Conservation (phyloP, 2,888 invertebrate genomes). For the Laothoe populi region DNA sequence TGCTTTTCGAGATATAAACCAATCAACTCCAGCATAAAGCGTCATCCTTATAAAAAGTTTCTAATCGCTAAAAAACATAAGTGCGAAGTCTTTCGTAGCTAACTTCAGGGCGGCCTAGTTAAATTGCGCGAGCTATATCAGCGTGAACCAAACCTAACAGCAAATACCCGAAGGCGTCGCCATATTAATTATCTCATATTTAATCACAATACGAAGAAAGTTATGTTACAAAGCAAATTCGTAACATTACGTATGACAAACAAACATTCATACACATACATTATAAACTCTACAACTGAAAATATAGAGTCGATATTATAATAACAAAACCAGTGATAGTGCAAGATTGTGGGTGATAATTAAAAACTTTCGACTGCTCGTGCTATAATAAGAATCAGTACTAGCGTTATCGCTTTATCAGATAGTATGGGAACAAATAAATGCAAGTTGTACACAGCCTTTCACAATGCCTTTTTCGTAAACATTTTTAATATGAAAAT, state of each 20-base stretch:
- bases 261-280: constrained; percentile 12
- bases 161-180: constrained; percentile 40
- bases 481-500: neutral
- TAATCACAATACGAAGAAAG: constrained; percentile 71
- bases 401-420: constrained; percentile 40
- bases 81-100: too few relatives aligned
- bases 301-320: constrained; percentile 29
- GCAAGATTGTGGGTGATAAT: constrained; percentile 60
- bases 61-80: too few relatives aligned
- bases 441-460: constrained; percentile 15
- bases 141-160: neutral
- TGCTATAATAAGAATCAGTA: constrained; percentile 54
- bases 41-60: too few relatives aligned
- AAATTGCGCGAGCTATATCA: too few relatives aligned
- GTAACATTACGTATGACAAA: constrained; percentile 60
- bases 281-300: constrained; percentile 35
- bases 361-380: constrained; percentile 68
- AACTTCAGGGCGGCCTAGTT: too few relatives aligned
- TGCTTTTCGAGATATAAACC: neutral
- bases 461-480: constrained; percentile 9
- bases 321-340: constrained; percentile 32
- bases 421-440: constrained; percentile 34
- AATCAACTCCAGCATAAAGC: too few relatives aligned
- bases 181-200: constrained; percentile 63
- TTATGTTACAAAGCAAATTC: constrained; percentile 61